Conservation (phyloP, 2,888 invertebrate species). For the Xestia xanthographa region DNA sequence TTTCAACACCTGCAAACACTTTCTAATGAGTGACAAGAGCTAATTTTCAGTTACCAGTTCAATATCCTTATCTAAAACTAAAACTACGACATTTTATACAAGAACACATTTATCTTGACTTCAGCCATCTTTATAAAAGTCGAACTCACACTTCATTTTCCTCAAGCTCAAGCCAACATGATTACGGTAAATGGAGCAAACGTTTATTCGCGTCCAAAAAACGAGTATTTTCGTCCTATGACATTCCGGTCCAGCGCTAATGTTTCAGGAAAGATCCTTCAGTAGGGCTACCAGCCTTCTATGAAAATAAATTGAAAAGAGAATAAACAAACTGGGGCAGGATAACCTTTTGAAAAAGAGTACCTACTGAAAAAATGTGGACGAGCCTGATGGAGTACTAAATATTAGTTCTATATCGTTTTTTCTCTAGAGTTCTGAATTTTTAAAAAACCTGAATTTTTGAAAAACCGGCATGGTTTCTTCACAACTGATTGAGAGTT, state of each 20-base stretch:
- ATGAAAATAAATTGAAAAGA: conserved; percentile 2
- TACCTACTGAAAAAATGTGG: neutral
- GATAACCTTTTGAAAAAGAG: conserved; percentile 17
- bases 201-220: conserved; percentile 68
- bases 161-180: conserved; percentile 61
- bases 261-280: conserved; percentile 43
- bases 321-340: conserved; percentile 13
- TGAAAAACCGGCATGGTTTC: neutral
- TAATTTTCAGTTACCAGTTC: neutral
- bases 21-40: neutral
- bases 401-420: neutral
- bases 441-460: neutral
- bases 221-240: conserved; percentile 60
- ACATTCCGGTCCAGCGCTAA: conserved; percentile 62
- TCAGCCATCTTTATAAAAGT: conserved; percentile 49
- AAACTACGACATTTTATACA: neutral
- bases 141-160: conserved; percentile 62
- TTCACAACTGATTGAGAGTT: neutral
- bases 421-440: neutral
- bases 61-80: neutral
- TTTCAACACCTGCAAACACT: neutral
- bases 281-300: conserved; percentile 48
- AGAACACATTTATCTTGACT: conserved; percentile 4
- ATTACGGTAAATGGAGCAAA: conserved; percentile 65
- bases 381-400: neutral